A percentile compares a stretch with the other conserved stretches of the same genome.
phyloP scores from a whole-genome alignment of 1,140 invertebrate species.

The Philotrypesis tridentata region DNA sequence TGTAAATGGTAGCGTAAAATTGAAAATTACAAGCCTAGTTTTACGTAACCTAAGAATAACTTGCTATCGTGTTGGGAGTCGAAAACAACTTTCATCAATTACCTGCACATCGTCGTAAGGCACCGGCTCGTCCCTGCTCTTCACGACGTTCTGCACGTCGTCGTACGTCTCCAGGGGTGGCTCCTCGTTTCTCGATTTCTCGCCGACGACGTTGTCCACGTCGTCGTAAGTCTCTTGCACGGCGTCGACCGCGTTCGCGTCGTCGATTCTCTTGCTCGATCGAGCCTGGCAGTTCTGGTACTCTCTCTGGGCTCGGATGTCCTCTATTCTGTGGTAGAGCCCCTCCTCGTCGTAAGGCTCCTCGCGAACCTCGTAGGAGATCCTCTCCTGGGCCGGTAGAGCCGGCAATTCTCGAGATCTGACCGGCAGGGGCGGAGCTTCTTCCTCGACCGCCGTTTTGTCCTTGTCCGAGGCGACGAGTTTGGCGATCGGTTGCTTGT shows the following conservation, averaged over 20 bases:
- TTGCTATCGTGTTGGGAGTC: too few relatives aligned
- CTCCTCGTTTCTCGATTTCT: not conserved
- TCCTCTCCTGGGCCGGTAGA: slow-evolving; percentile 52
- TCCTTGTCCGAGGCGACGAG: slow-evolving; percentile 1
- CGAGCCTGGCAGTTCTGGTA: slow-evolving; percentile 60
- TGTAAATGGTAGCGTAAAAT: too few relatives aligned
- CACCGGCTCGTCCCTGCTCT: slow-evolving; percentile 32
- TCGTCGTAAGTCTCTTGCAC: slow-evolving; percentile 60
- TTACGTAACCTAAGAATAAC: too few relatives aligned
- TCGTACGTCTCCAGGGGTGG: slow-evolving; percentile 38
- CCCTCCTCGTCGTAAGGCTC: slow-evolving; percentile 64
- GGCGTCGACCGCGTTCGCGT: slow-evolving; percentile 38
- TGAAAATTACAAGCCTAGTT: too few relatives aligned
- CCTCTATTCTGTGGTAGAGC: slow-evolving; percentile 69
- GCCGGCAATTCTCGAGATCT: slow-evolving; percentile 64
- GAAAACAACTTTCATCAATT: not conserved
- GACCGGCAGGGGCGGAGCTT: slow-evolving; percentile 59
- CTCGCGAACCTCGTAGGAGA: slow-evolving; percentile 49
- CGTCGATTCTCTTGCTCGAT: slow-evolving; percentile 31
- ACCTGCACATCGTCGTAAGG: slow-evolving; percentile 43
- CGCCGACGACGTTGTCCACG: slow-evolving; percentile 31
- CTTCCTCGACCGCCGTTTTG: not conserved
- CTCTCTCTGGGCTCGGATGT: slow-evolving; percentile 54
- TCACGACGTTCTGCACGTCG: slow-evolving; percentile 3
- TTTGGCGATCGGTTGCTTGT: slow-evolving; percentile 27